These are phyloP conservation scores for Tapirus indicus DNA, from an alignment of 2,797 vertebrate genomes.

Conservation along the genomic window DNA sequence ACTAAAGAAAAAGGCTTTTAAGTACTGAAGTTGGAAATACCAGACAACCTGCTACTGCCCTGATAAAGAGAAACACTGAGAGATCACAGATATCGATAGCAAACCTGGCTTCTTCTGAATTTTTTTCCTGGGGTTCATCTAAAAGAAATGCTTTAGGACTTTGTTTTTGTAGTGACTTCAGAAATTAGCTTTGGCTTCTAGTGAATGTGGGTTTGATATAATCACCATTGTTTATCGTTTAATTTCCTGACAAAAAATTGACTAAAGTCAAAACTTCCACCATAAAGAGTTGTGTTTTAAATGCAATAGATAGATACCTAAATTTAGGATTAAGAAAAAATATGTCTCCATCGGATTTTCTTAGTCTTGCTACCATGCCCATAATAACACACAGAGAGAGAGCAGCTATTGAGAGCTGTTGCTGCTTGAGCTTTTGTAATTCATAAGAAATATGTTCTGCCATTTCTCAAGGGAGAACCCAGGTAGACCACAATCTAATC, in stretches of 20 bases:
- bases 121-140: not conserved
- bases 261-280: not conserved
- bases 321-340: constrained; percentile 18
- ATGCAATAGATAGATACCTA: not conserved
- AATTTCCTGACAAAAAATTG: not conserved
- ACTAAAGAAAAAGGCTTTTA: not conserved
- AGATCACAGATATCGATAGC: not conserved
- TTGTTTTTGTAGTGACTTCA: not conserved
- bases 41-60: not conserved
- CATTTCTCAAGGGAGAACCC: not conserved
- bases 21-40: not conserved
- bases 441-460: not conserved
- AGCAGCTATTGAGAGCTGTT: not conserved
- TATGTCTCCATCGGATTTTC: not conserved
- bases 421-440: not conserved
- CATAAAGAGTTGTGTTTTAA: not conserved
- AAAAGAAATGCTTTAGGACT: not conserved
- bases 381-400: not conserved
- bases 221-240: not conserved
- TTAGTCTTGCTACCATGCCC: not conserved
- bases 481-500: constrained; percentile 31
- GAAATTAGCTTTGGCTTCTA: not conserved
- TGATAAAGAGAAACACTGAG: not conserved
- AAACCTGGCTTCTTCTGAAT: not conserved
- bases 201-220: not conserved